Percentiles rank a stretch among this genome's conserved stretches.
These are phyloP conservation scores for Astreopora myriophthalma DNA, from an alignment of 64 coral and sea anemone species.

Conservation along the genomic window DNA sequence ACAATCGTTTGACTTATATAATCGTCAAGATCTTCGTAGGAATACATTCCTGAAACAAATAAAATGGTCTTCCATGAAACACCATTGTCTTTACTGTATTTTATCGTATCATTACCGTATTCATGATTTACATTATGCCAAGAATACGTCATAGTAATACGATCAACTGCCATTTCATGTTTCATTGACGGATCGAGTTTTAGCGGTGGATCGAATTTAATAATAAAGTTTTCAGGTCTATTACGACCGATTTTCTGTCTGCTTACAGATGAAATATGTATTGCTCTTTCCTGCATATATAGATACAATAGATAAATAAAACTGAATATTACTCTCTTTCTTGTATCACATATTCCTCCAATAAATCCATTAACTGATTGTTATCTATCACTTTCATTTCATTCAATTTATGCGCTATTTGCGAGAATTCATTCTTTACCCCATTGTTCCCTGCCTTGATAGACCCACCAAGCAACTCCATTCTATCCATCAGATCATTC, in stretches of 20 bases:
- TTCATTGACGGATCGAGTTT: background rate
- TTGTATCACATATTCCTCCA: constrained; percentile 5
- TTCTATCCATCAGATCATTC: background rate
- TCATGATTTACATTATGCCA: constrained; percentile 1
- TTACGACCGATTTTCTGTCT: background rate
- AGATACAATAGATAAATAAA: too few species aligned
- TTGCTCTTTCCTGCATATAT: background rate
- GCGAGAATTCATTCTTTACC: constrained; percentile 16
- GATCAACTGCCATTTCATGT: background rate
- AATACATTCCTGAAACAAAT: constrained; percentile 1
- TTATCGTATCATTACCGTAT: background rate
- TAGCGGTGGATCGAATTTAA: background rate
- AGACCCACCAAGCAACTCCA: constrained; percentile 2
- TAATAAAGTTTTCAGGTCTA: constrained; percentile 1
- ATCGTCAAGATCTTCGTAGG: constrained; percentile 1
- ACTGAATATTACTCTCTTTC: background rate
- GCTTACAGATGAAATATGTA: background rate
- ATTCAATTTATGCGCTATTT: background rate
- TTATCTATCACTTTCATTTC: background rate
- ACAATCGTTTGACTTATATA: constrained; percentile 14
- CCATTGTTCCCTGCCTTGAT: constrained; percentile 38
- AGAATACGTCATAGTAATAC: constrained; percentile 2
- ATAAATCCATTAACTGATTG: background rate
- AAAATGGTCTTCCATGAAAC: background rate
- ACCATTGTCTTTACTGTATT: background rate